Base-by-base conservation (phyloP, 2,797 vertebrate genomes). In the Ficedula albicollis region DNA sequence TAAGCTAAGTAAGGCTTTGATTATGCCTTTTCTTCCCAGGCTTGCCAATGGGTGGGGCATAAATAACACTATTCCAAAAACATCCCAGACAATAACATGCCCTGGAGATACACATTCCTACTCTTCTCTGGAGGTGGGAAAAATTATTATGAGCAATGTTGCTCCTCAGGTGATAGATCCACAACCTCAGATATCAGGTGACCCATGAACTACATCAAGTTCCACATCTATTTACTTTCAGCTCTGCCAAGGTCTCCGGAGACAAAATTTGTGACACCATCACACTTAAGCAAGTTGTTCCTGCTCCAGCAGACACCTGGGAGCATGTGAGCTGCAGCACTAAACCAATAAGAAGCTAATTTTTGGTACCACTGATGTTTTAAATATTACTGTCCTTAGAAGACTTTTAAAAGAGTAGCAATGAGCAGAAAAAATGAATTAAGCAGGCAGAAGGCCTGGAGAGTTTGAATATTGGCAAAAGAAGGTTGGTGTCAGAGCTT, bases 1-100 rank as follows among this genome's bases (percentile, higher is more conserved):
- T 95, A 95, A 91, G 78, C 41, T 94, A 91, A 92, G 76, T 90
- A 93, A 90, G 81, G 68, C 13, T 83, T 86, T 91, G 89, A 90
- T 75, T 89, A 91, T 91, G 91, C 27, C 79, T 80, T 90, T 95
- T 81, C 75, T 80, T 86, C 36, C 46, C 46, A 78, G 66, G 54
- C 73, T 89, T 48, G 30, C 52, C 77, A 87, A 79, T 0, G 77
- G 81, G 92, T 87, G 83, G 44, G 81, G 54, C 70, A 87, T 51
- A 88, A 94, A 75, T 41, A 91, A 76, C 51, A n/a, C 55, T 84
- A 77, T 46, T 87, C 81, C 63, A 85, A 93, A 94, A 82, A 48
- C 72, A 87, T 67, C 34, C 26, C 32, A 80, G 62, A 86, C 87
- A 93, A 92, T 66, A 91, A 48, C 0, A 1, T 67, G 59, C 26